phyloP scores from a whole-genome alignment of 2,888 invertebrate species.

The Stenichneumon culpator region DNA sequence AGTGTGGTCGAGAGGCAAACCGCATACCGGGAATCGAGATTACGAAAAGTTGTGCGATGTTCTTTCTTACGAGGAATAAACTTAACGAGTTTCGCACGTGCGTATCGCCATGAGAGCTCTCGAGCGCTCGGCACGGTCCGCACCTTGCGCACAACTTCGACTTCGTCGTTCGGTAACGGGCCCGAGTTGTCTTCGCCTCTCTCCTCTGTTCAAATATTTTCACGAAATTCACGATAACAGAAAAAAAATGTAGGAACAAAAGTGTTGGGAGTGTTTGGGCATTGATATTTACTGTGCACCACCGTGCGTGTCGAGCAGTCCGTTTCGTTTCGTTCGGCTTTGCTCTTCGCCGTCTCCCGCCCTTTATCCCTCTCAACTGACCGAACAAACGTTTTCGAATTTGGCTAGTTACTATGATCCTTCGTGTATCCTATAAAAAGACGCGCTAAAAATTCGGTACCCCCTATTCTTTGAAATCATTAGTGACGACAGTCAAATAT shows the following conservation, averaged over 20 bases:
- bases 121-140: constrained; percentile 12
- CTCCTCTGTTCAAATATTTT: constrained; percentile 18
- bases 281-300: constrained; percentile 62
- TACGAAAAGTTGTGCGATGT: not conserved
- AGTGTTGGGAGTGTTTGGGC: constrained; percentile 55
- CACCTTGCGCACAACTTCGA: constrained; percentile 7
- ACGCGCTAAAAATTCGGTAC: constrained; percentile 52
- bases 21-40: constrained; percentile 18
- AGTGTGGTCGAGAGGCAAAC: constrained; percentile 20
- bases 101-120: constrained; percentile 15
- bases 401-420: constrained; percentile 54
- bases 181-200: constrained; percentile 29
- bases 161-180: constrained; percentile 24
- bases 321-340: constrained; percentile 21
- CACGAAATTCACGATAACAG: constrained; percentile 37
- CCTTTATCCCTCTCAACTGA: constrained; percentile 6
- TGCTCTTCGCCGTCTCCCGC: not conserved
- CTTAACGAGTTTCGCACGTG: constrained; percentile 1
- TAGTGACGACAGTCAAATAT: constrained; percentile 74
- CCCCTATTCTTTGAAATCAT: constrained; percentile 70
- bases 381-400: constrained; percentile 50
- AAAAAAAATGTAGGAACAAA: constrained; percentile 63
- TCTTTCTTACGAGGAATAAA: not conserved
- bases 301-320: constrained; percentile 44
- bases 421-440: constrained; percentile 40